phyloP scores from a whole-genome alignment of 2,113 vertebrate species.

The Ptilonorhynchus violaceus region DNA sequence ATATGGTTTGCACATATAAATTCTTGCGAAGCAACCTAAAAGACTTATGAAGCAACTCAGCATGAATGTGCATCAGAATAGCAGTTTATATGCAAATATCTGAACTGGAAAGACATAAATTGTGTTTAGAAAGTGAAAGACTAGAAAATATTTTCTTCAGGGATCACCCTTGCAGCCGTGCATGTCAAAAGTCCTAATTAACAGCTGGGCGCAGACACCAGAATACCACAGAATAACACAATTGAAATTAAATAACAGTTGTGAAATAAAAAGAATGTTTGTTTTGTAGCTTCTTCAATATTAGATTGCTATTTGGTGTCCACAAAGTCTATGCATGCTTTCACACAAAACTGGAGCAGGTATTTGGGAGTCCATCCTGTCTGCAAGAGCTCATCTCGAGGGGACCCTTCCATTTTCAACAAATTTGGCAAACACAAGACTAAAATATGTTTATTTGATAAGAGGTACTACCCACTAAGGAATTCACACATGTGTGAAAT shows the following conservation, averaged over 20 bases:
- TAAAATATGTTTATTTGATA: neutral
- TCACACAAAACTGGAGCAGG: neutral
- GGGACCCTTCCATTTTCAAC: neutral
- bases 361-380: neutral
- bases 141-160: neutral
- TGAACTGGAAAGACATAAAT: neutral
- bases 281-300: neutral
- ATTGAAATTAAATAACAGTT: neutral
- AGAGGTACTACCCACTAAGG: neutral
- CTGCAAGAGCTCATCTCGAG: neutral
- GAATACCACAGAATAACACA: neutral
- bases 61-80: neutral
- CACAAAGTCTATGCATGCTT: neutral
- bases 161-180: neutral
- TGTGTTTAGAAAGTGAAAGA: neutral
- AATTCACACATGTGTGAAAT: neutral
- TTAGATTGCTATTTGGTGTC: neutral
- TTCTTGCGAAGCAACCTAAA: neutral
- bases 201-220: neutral
- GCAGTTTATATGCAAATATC: slow-evolving; percentile 7
- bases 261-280: neutral
- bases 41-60: neutral
- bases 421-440: neutral
- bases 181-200: neutral
- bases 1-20: neutral